Conservation (phyloP, 2,888 invertebrate genomes). For the Lepas anatifera region DNA sequence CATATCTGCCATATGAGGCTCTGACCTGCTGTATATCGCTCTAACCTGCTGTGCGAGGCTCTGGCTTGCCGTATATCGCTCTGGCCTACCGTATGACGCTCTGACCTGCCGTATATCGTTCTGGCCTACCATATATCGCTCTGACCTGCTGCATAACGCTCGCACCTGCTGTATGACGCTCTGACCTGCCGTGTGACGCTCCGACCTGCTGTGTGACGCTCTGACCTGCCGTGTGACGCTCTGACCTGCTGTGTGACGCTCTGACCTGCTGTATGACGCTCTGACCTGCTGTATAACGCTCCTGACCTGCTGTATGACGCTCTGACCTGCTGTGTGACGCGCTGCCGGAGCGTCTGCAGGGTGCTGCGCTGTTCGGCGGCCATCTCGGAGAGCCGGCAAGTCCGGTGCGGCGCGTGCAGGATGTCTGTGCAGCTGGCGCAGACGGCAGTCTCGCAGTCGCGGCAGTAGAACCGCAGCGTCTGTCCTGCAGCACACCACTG, state of each 20-base stretch:
- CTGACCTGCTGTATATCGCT: too few relatives aligned
- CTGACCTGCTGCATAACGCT: neutral
- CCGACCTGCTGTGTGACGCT: neutral
- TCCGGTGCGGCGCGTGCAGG: slow-evolving; percentile 38
- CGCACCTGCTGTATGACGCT: neutral
- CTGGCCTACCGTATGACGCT: too few relatives aligned
- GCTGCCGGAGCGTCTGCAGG: slow-evolving; percentile 28
- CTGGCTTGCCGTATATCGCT: too few relatives aligned
- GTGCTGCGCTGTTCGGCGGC: slow-evolving; percentile 34
- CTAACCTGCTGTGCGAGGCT: too few relatives aligned
- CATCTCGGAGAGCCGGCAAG: slow-evolving; percentile 35
- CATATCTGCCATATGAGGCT: too few relatives aligned
- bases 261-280: neutral
- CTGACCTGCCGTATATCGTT: too few relatives aligned
- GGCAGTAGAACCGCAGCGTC: slow-evolving; percentile 36
- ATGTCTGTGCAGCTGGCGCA: slow-evolving; percentile 39
- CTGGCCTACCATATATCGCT: neutral
- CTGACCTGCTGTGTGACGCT: neutral
- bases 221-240: neutral
- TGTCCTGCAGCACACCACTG: slow-evolving; percentile 28
- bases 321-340: slow-evolving; percentile 28
- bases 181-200: neutral
- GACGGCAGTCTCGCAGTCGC: slow-evolving; percentile 40
- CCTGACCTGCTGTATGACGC: neutral
- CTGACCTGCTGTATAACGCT: neutral